These are phyloP conservation scores for Seriola quinqueradiata DNA, from an alignment of 2,113 vertebrate genomes.

Conservation along the genomic window DNA sequence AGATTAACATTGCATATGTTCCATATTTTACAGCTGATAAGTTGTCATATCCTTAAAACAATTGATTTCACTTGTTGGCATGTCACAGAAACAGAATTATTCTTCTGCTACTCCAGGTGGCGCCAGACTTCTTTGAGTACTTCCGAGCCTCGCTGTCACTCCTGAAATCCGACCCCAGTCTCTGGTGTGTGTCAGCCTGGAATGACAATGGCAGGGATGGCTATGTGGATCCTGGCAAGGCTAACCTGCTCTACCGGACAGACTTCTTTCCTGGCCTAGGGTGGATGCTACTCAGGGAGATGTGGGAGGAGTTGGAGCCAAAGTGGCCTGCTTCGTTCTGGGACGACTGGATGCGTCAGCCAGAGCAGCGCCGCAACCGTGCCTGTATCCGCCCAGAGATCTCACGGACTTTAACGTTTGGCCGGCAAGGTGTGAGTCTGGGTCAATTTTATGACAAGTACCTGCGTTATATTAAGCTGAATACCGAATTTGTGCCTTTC, in stretches of 20 bases:
- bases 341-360: conserved; percentile 97
- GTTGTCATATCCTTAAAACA: not conserved
- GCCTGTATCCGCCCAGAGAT: conserved; percentile 93
- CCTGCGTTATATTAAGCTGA: conserved; percentile 93
- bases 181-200: conserved; percentile 97
- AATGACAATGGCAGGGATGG: conserved; percentile 95
- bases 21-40: conserved; percentile 3
- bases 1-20: not conserved
- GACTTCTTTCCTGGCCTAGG: conserved; percentile 96
- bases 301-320: conserved; percentile 93
- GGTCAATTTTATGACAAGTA: conserved; percentile 98
- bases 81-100: not conserved
- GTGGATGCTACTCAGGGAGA: conserved; percentile 89
- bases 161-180: conserved; percentile 81
- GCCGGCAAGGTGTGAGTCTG: conserved; percentile 93
- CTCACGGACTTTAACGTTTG: conserved; percentile 93
- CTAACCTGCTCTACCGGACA: conserved; percentile 90
- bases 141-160: conserved; percentile 88
- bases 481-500: conserved; percentile 93
- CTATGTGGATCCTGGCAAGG: conserved; percentile 82
- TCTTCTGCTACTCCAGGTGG: conserved; percentile 81
- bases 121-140: conserved; percentile 96
- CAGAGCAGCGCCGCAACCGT: conserved; percentile 88
- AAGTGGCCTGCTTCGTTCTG: conserved; percentile 95
- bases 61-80: not conserved